Percentiles rank a stretch among this genome's conserved stretches.
Conservation (phyloP, 2,888 invertebrate genomes). For the Drosophila suboccidentalis region DNA sequence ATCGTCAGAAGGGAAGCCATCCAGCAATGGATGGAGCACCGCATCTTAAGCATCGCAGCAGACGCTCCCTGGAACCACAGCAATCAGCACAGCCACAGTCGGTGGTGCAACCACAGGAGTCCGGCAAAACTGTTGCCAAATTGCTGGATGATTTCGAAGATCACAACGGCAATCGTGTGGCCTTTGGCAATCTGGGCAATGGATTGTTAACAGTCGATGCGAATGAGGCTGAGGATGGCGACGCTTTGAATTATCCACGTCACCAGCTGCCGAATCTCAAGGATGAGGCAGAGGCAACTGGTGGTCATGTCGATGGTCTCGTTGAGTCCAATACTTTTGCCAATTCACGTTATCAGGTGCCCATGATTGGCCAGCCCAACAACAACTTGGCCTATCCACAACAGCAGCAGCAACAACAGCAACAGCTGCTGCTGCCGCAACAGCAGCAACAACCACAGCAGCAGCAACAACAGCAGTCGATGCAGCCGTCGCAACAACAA, state of each 20-base stretch:
- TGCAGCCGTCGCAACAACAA: constrained; percentile 23
- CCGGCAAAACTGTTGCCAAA: constrained; percentile 14
- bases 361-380: constrained; percentile 44
- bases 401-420: constrained; percentile 17
- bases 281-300: not conserved
- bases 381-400: constrained; percentile 28
- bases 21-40: not conserved
- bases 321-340: constrained; percentile 20
- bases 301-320: not conserved
- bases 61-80: constrained; percentile 22
- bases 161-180: constrained; percentile 62
- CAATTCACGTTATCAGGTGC: constrained; percentile 46
- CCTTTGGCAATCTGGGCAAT: constrained; percentile 33
- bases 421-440: constrained; percentile 6
- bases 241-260: constrained; percentile 14
- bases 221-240: constrained; percentile 7
- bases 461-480: constrained; percentile 25
- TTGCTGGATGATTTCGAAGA: constrained; percentile 60
- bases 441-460: constrained; percentile 8
- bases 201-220: constrained; percentile 36
- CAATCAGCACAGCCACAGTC: not conserved
- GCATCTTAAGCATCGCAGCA: constrained; percentile 16
- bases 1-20: constrained; percentile 21
- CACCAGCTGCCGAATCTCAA: not conserved
- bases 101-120: not conserved